A percentile compares a stretch with the other conserved stretches of the same genome.
phyloP scores from a whole-genome alignment of 2,888 invertebrate genomes.

The Carcina quercana region DNA sequence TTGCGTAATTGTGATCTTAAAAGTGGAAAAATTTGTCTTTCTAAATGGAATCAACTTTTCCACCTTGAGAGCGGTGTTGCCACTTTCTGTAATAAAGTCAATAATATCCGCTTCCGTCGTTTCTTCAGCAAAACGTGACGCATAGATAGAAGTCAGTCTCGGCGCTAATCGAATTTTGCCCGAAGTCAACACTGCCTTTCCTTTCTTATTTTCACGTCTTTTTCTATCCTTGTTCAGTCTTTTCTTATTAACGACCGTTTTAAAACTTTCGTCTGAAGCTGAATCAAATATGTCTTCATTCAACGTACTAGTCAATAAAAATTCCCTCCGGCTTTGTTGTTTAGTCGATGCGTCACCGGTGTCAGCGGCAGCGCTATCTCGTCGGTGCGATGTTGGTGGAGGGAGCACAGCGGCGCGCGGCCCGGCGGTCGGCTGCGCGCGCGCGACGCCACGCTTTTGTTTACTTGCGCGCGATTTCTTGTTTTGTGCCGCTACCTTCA shows the following conservation, averaged over 20 bases:
- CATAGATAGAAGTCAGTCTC: conserved; percentile 1
- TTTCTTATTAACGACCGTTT: too few species aligned
- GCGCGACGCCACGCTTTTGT: neutral
- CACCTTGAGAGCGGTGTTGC: neutral
- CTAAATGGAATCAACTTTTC: conserved; percentile 1
- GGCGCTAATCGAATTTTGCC: conserved; percentile 1
- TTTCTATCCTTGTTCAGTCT: neutral
- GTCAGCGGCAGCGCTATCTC: neutral
- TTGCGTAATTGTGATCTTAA: conserved; percentile 1
- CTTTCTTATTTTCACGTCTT: too few species aligned
- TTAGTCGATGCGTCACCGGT: neutral
- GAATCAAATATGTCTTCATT: neutral
- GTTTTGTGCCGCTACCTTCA: too few species aligned
- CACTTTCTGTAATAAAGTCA: conserved; percentile 2
- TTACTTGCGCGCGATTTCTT: too few species aligned
- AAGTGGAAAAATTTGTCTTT: neutral
- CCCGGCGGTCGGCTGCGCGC: neutral
- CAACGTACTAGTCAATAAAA: neutral
- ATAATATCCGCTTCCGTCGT: conserved; percentile 1
- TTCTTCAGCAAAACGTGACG: neutral
- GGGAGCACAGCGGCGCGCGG: neutral
- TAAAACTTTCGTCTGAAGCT: neutral
- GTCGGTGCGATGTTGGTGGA: neutral
- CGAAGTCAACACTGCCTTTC: neutral
- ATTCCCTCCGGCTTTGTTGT: neutral